Percentiles rank a stretch among this genome's conserved stretches.
phyloP scores from a whole-genome alignment of 2,113 vertebrate genomes.

The Eidolon helvum region DNA sequence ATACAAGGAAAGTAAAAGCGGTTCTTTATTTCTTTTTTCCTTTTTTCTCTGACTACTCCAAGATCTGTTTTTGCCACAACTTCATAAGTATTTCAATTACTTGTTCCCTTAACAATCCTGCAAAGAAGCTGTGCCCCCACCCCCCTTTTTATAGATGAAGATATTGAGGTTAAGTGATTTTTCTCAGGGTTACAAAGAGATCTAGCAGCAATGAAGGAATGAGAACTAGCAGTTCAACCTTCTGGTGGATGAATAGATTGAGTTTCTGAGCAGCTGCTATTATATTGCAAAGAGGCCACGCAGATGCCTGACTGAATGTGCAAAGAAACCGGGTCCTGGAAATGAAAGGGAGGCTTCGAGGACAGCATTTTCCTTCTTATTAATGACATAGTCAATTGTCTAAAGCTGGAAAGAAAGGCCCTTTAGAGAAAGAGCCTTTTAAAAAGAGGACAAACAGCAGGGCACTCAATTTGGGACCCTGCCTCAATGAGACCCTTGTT shows the following conservation, averaged over 20 bases:
- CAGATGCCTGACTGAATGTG: slow-evolving; percentile 43
- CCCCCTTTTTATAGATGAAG: slow-evolving; percentile 68
- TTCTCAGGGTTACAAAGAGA: slow-evolving; percentile 78
- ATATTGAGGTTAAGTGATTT: slow-evolving; percentile 79
- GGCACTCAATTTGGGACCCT: slow-evolving; percentile 31
- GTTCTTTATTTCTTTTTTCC: not conserved
- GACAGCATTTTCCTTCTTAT: slow-evolving; percentile 63
- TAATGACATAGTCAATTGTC: slow-evolving; percentile 69
- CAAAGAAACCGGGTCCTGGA: slow-evolving; percentile 19
- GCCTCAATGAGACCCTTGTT: slow-evolving; percentile 44
- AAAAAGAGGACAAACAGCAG: slow-evolving; percentile 35
- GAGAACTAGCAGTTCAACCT: slow-evolving; percentile 61
- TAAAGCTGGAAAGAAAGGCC: slow-evolving; percentile 49
- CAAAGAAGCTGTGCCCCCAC: slow-evolving; percentile 50
- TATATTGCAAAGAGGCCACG: slow-evolving; percentile 63
- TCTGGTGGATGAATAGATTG: slow-evolving; percentile 68
- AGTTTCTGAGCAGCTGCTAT: slow-evolving; percentile 70
- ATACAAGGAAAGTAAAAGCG: slow-evolving; percentile 52
- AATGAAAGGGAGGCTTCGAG: slow-evolving; percentile 61
- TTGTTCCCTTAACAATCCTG: slow-evolving; percentile 60
- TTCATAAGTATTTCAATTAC: slow-evolving; percentile 78
- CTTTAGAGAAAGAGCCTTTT: slow-evolving; percentile 57
- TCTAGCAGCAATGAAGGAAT: slow-evolving; percentile 57
- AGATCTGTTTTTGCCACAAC: slow-evolving; percentile 71
- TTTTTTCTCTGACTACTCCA: slow-evolving; percentile 19